phyloP scores from a whole-genome alignment of 2,888 invertebrate genomes.

The Stenotaenia linearis region DNA sequence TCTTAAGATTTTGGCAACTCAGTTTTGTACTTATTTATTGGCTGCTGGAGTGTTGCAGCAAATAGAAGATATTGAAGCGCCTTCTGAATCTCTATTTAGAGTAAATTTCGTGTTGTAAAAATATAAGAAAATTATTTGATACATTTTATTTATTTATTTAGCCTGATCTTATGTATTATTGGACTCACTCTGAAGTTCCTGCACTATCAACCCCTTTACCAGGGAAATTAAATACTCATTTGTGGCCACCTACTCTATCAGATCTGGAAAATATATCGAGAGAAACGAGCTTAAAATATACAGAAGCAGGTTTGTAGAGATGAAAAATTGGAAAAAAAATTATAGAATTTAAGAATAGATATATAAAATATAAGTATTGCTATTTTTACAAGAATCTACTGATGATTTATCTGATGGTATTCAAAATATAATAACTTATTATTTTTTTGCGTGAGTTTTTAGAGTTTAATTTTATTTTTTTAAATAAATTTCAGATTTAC shows the following conservation, averaged over 20 bases:
- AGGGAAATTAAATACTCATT: constrained; percentile 63
- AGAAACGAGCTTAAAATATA: background rate
- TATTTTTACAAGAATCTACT: background rate
- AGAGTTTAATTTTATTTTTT: background rate
- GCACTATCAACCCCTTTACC: constrained; percentile 62
- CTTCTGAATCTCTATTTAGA: constrained; percentile 63
- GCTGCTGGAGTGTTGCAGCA: constrained; percentile 79
- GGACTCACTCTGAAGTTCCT: constrained; percentile 73
- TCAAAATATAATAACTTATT: background rate
- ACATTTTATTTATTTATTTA: constrained; percentile 45
- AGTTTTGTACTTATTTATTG: constrained; percentile 79
- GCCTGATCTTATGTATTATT: constrained; percentile 87
- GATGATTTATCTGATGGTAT: background rate
- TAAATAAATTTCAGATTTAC: constrained; percentile 41
- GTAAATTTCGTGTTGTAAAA: constrained; percentile 50
- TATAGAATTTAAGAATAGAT: background rate
- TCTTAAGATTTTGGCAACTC: constrained; percentile 66
- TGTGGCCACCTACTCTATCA: constrained; percentile 61
- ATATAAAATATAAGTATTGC: too few species aligned
- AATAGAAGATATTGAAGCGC: constrained; percentile 66
- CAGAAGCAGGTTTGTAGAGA: background rate
- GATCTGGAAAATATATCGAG: constrained; percentile 35
- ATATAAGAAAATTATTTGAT: background rate
- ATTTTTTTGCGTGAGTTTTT: background rate
- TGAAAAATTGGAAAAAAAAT: background rate